Evolutionary conservation across 2,113 vertebrate species (phyloP).

Genomic region (Oryzias melastigma): DNA sequence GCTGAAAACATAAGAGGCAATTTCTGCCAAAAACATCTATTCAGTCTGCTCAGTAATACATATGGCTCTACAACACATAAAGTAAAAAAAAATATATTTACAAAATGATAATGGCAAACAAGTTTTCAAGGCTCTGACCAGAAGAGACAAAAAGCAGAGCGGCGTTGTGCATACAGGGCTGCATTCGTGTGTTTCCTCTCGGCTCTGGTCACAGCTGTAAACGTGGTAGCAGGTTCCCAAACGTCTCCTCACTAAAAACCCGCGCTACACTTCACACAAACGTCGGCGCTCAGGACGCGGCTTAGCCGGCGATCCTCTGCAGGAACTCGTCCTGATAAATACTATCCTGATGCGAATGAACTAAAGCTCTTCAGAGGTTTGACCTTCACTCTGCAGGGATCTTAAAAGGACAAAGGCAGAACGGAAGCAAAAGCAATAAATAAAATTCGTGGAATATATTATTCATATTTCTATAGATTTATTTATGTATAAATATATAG

Average conservation of each 20-base stretch:
- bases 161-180: not conserved
- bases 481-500: conserved; percentile 71
- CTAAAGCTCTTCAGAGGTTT: conserved; percentile 24
- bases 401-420: conserved; percentile 30
- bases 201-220: conserved; percentile 75
- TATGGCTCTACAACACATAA: conserved; percentile 31
- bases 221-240: conserved; percentile 52
- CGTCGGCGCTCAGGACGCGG: conserved; percentile 59
- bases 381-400: conserved; percentile 36
- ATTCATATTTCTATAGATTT: conserved; percentile 66
- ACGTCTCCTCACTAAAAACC: conserved; percentile 19
- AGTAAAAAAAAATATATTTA: conserved; percentile 53
- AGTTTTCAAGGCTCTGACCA: conserved; percentile 32
- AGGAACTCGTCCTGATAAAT: conserved; percentile 55
- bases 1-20: conserved; percentile 10
- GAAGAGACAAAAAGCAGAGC: conserved; percentile 18
- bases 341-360: conserved; percentile 70
- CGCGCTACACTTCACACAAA: conserved; percentile 52
- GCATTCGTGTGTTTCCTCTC: conserved; percentile 49
- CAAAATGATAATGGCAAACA: conserved; percentile 37
- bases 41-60: conserved; percentile 22
- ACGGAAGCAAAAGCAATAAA: conserved; percentile 63
- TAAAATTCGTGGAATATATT: conserved; percentile 71
- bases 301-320: conserved; percentile 74
- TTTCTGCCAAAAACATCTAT: conserved; percentile 1